Conservation (phyloP, 2,888 invertebrate species). For the Coelinius sp. region DNA sequence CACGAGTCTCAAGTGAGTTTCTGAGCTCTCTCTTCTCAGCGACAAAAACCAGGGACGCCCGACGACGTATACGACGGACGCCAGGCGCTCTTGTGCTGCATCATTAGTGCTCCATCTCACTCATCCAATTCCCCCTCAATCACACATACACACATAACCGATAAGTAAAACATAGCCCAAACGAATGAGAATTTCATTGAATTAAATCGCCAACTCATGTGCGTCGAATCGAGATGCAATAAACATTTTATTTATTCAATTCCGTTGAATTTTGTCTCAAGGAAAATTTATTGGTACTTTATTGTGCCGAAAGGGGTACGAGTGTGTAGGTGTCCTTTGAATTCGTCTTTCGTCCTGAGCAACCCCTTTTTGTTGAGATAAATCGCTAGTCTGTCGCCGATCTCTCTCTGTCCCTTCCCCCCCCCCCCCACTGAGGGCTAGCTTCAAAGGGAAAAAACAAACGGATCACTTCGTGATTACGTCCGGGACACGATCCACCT, state of each 20-base stretch:
- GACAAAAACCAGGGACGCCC: slow-evolving; percentile 45
- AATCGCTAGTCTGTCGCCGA: slow-evolving; percentile 33
- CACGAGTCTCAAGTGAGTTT: slow-evolving; percentile 22
- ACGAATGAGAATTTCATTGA: neutral
- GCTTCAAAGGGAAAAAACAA: slow-evolving; percentile 19
- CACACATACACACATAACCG: slow-evolving; percentile 9
- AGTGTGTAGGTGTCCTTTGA: slow-evolving; percentile 30
- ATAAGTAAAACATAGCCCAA: neutral
- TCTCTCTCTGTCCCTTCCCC: slow-evolving; percentile 29
- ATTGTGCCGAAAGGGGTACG: neutral
- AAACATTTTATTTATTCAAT: neutral
- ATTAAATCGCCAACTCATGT: neutral
- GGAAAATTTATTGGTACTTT: neutral
- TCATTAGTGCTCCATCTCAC: slow-evolving; percentile 60
- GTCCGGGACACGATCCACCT: slow-evolving; percentile 1
- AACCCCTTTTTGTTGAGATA: slow-evolving; percentile 36
- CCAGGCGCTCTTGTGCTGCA: slow-evolving; percentile 58
- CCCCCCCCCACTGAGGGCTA: neutral
- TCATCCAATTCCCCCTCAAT: neutral
- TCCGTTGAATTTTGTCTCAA: neutral
- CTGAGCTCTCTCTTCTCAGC: slow-evolving; percentile 13
- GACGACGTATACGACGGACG: slow-evolving; percentile 52
- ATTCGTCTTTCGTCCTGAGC: slow-evolving; percentile 43
- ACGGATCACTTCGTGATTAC: slow-evolving; percentile 32
- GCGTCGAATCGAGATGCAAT: neutral